A percentile compares a stretch with the other conserved stretches of the same genome.
These are phyloP conservation scores for Ypsolopha sequella DNA, from an alignment of 2,888 invertebrate genomes.

Conservation along the genomic window DNA sequence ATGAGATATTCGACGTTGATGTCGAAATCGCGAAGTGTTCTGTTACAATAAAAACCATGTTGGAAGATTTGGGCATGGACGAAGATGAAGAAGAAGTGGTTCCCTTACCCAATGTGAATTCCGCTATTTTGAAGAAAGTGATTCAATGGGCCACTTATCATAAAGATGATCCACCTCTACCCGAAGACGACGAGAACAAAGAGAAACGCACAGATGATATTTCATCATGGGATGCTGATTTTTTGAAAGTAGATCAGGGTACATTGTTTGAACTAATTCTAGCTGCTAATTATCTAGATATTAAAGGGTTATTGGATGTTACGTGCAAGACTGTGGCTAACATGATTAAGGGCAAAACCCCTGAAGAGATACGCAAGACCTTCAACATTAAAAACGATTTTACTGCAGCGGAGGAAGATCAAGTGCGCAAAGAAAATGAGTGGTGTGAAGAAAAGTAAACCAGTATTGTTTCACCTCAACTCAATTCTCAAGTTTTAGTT, in stretches of 20 bases:
- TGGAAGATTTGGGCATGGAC: conserved; percentile 94
- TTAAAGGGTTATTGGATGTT: conserved; percentile 94
- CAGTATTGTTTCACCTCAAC: too few relatives aligned
- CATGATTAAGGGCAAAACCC: conserved; percentile 99
- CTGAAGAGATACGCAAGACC: conserved; percentile 96
- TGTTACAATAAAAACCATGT: conserved; percentile 98
- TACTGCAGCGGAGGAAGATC: conserved; percentile 96
- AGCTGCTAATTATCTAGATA: conserved; percentile 97
- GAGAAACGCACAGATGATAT: conserved; percentile 99
- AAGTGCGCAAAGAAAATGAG: conserved; percentile 96
- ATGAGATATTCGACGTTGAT: conserved; percentile 95
- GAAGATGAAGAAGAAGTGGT: conserved; percentile 95
- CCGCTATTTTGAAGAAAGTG: conserved; percentile 95
- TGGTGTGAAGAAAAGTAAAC: conserved; percentile 90
- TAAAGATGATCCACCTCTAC: conserved; percentile 95
- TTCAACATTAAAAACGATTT: conserved; percentile 98
- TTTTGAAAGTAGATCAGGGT: conserved; percentile 97
- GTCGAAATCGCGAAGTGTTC: conserved; percentile 98
- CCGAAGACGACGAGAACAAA: conserved; percentile 97
- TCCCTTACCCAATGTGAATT: conserved; percentile 97
- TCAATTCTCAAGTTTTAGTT: too few relatives aligned
- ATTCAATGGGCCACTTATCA: conserved; percentile 95
- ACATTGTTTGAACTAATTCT: conserved; percentile 96
- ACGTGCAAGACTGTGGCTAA: conserved; percentile 99
- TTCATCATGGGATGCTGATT: conserved; percentile 99